These are phyloP conservation scores for Andrena cerasifolii DNA, from an alignment of 1,140 invertebrate species.

Conservation along the genomic window DNA sequence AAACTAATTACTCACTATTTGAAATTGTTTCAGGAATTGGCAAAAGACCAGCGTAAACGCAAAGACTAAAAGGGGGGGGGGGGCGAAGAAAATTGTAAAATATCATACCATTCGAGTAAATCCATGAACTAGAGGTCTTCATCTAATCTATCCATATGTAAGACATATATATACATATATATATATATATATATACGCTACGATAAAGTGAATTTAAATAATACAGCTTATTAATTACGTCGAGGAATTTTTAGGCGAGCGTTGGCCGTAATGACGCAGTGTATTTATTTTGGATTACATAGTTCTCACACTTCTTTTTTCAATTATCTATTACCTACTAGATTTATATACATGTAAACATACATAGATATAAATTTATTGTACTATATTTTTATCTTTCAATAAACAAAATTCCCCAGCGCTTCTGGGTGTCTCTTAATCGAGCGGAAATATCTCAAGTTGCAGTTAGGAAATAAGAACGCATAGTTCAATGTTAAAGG, in stretches of 20 bases:
- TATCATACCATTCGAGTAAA: slow-evolving; percentile 76
- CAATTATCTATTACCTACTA: slow-evolving; percentile 52
- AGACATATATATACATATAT: too few species aligned
- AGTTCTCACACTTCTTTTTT: slow-evolving; percentile 49
- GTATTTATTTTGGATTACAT: slow-evolving; percentile 54
- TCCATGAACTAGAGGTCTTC: slow-evolving; percentile 82
- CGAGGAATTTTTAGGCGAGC: slow-evolving; percentile 19
- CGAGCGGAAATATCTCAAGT: too few species aligned
- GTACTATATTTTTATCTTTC: slow-evolving; percentile 80
- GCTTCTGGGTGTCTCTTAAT: slow-evolving; percentile 55
- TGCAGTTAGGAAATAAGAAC: not conserved
- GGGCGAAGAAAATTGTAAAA: slow-evolving; percentile 67
- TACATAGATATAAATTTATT: slow-evolving; percentile 72
- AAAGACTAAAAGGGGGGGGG: slow-evolving; percentile 61
- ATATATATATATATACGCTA: too few species aligned
- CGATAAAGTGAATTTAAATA: slow-evolving; percentile 47
- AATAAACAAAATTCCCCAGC: slow-evolving; percentile 78
- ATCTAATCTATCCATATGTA: slow-evolving; percentile 77
- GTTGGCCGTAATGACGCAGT: slow-evolving; percentile 18
- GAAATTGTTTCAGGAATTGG: slow-evolving; percentile 69
- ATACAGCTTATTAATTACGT: slow-evolving; percentile 30
- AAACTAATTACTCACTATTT: not conserved
- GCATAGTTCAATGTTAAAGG: slow-evolving; percentile 10
- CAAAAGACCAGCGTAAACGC: slow-evolving; percentile 67
- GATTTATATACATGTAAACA: slow-evolving; percentile 67